Evolutionary conservation across 2,888 invertebrate genomes (phyloP).

Genomic region (Thecophora atra): DNA sequence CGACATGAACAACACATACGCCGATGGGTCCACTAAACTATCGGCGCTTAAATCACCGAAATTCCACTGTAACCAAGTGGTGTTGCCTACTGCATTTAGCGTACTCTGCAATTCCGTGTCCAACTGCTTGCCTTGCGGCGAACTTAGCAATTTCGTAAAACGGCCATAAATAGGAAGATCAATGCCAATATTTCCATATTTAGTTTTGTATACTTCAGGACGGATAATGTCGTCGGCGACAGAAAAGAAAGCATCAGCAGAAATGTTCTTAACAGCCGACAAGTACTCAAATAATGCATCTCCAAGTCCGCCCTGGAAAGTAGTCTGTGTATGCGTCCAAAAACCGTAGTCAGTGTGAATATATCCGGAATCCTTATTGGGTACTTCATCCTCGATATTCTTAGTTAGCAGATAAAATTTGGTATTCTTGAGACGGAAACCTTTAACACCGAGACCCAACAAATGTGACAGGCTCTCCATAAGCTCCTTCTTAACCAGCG

Average conservation of each 20-base stretch:
- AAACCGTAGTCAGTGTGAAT: slow-evolving; percentile 72
- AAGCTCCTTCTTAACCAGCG: slow-evolving; percentile 73
- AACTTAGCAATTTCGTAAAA: slow-evolving; percentile 54
- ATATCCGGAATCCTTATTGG: slow-evolving; percentile 52
- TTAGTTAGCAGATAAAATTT: slow-evolving; percentile 70
- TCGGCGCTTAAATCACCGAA: slow-evolving; percentile 51
- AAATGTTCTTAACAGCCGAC: slow-evolving; percentile 70
- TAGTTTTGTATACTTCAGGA: slow-evolving; percentile 55
- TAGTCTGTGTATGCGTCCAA: slow-evolving; percentile 73
- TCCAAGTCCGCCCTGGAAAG: slow-evolving; percentile 70
- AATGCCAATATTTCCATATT: slow-evolving; percentile 53
- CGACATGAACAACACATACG: slow-evolving; percentile 75
- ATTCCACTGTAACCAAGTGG: slow-evolving; percentile 64
- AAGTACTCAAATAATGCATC: slow-evolving; percentile 73
- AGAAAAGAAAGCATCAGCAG: slow-evolving; percentile 67
- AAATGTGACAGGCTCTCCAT: slow-evolving; percentile 75
- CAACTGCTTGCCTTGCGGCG: slow-evolving; percentile 52
- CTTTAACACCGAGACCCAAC: slow-evolving; percentile 80
- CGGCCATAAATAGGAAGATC: slow-evolving; percentile 63
- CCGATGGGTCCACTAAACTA: slow-evolving; percentile 54
- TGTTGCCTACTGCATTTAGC: slow-evolving; percentile 51
- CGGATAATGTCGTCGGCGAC: slow-evolving; percentile 60
- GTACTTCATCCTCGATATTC: slow-evolving; percentile 67
- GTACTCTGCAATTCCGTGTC: slow-evolving; percentile 52
- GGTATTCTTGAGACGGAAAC: slow-evolving; percentile 76